phyloP scores from a whole-genome alignment of 2,113 vertebrate genomes.

The Marmota monax region DNA sequence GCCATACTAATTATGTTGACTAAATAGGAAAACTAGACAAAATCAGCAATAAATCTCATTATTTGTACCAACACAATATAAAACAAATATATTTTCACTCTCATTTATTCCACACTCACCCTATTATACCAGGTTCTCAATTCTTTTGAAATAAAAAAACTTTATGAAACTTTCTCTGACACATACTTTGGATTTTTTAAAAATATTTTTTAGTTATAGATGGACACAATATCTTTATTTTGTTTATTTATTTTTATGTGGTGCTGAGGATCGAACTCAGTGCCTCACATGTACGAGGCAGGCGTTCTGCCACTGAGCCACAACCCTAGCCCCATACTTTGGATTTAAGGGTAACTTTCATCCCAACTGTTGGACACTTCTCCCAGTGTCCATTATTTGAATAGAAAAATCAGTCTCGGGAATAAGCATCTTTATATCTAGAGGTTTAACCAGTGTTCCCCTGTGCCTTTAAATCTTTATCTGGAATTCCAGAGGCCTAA shows the following conservation, averaged over 20 bases:
- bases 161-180: neutral
- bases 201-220: too few species aligned
- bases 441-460: neutral
- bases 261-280: too few species aligned
- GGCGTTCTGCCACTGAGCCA: too few species aligned
- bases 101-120: neutral
- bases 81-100: neutral
- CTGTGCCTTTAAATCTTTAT: neutral
- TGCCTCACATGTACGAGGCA: too few species aligned
- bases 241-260: too few species aligned
- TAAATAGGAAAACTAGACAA: slow-evolving; percentile 16
- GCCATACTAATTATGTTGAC: neutral
- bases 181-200: neutral
- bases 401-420: neutral
- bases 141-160: neutral
- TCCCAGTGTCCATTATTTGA: neutral
- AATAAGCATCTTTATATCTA: neutral
- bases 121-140: neutral
- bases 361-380: neutral
- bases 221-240: too few species aligned
- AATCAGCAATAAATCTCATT: neutral
- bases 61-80: neutral
- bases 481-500: neutral
- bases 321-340: neutral
- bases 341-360: neutral